Percentiles rank a stretch among this genome's conserved stretches.
Conservation (phyloP, 2,113 vertebrate species). For the Micromys minutus region DNA sequence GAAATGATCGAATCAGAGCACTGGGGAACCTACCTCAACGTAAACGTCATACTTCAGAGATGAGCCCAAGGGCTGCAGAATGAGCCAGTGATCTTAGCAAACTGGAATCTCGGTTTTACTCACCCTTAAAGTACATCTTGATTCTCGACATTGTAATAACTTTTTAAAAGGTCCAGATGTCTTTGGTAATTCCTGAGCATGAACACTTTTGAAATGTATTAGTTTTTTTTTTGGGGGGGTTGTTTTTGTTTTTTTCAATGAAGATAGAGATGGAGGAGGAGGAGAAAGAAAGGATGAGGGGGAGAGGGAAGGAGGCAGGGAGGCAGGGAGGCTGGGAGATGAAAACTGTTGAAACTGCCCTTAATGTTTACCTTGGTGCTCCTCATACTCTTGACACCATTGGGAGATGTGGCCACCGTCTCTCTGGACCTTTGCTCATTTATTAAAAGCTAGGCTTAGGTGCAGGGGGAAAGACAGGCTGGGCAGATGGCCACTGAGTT, state of each 20-base stretch:
- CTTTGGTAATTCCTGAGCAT: conserved; percentile 23
- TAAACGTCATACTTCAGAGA: conserved; percentile 54
- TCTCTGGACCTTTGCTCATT: background rate
- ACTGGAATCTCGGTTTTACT: conserved; percentile 60
- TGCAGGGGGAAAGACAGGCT: background rate
- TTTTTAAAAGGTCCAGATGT: conserved; percentile 71
- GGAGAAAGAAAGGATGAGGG: background rate
- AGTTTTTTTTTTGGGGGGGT: too few relatives aligned
- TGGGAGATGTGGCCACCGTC: accelerated
- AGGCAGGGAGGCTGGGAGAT: background rate
- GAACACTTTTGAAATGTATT: conserved; percentile 53
- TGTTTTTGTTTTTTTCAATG: background rate
- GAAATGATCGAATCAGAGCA: conserved; percentile 57
- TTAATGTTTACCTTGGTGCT: background rate
- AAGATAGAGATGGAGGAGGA: background rate
- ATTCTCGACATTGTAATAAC: conserved; percentile 60
- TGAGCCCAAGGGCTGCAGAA: conserved; percentile 58
- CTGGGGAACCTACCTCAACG: conserved; percentile 62
- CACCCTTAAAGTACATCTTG: conserved; percentile 44
- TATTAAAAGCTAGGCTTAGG: background rate
- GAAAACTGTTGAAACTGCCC: background rate
- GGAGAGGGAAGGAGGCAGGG: too few relatives aligned
- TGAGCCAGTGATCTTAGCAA: conserved; percentile 57
- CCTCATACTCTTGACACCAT: background rate
- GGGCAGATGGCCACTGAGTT: background rate